Base-by-base conservation (phyloP, 2,888 invertebrate species). In the Sinopyrophorus schimmeli region DNA sequence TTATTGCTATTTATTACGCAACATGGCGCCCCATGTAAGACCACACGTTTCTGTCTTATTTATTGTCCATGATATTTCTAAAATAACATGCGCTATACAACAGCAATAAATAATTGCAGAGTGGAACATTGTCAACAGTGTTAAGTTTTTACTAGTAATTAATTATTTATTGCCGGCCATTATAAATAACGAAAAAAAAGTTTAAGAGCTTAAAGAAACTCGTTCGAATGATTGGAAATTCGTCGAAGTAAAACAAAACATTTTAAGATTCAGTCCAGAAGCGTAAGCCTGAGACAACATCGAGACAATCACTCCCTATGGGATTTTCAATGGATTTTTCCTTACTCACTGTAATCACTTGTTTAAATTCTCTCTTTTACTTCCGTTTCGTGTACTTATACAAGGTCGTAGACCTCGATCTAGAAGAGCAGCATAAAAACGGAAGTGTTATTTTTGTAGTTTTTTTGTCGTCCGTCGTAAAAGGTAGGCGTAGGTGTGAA, bases 341-440 rank as follows among this genome's bases (percentile, higher is more conserved):
- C 32, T 20, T 15, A 23, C 23, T 24, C 24, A 15, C n/a, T 16
- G 23, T 24, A 24, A 35, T 35, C 24, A 35, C 35, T 35, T 24
- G 23, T 23, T 35, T 35, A 35, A 35, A 35, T 35, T 35, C 35
- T 20, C 35, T 24, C 34, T 34, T 24, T 20, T 12, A 6, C 35
- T 23, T 35, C 32, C 32, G 35, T 16, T 24, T 21, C 11, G 10
- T 15, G 35, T 24, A 24, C 24, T 35, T 35, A 35, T 32, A 16
- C n/a, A 11, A 16, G 35, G 35, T 35, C 35, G 16, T 2, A 23
- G 35, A 35, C 35, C 35, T 20, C 11, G 23, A 6, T 16, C 21
- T 35, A 9, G 15, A 35, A 23, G 5, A 6, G 5, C 23, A 9
- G 35, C n/a, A n/a, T n/a, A 16, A 23, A 35, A 35, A 24, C 35